These are phyloP conservation scores for Acanthosepion lycidas DNA, from an alignment of 2,888 invertebrate genomes.

Conservation along the genomic window DNA sequence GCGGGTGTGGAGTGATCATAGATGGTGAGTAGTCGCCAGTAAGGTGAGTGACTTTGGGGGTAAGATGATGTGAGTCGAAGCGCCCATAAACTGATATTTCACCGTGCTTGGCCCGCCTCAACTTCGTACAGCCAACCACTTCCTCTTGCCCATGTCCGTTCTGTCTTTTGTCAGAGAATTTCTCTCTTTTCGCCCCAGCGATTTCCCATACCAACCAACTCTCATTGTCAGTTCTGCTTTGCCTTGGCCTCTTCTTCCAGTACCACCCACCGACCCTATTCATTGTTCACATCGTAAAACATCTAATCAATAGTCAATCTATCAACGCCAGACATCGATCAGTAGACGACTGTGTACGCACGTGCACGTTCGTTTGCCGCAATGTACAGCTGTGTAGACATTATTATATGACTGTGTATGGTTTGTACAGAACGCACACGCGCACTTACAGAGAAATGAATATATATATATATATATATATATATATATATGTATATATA, in stretches of 20 bases:
- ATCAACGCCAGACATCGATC: constrained; percentile 23
- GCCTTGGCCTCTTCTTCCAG: not conserved
- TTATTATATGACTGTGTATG: not conserved
- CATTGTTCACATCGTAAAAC: constrained; percentile 33
- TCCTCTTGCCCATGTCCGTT: not conserved
- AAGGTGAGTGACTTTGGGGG: not conserved
- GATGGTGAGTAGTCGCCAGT: not conserved
- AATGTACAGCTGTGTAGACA: not conserved
- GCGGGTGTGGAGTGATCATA: not conserved
- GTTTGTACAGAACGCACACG: too few relatives aligned
- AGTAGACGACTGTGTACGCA: not conserved
- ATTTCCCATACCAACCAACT: not conserved
- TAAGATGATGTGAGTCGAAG: not conserved
- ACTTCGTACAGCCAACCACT: not conserved
- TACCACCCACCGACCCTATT: not conserved
- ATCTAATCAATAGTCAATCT: constrained; percentile 33
- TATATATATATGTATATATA: too few relatives aligned
- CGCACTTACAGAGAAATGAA: too few relatives aligned
- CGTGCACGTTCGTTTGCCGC: not conserved
- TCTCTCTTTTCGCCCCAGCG: constrained; percentile 9
- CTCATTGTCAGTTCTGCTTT: constrained; percentile 6
- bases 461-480: too few relatives aligned
- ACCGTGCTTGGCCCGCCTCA: not conserved
- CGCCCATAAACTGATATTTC: constrained; percentile 21
- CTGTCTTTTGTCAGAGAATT: constrained; percentile 21